Percentiles rank a stretch among this genome's conserved stretches.
These are phyloP conservation scores for Xyliphius kryptos DNA, from an alignment of 2,113 vertebrate species.

Conservation along the genomic window DNA sequence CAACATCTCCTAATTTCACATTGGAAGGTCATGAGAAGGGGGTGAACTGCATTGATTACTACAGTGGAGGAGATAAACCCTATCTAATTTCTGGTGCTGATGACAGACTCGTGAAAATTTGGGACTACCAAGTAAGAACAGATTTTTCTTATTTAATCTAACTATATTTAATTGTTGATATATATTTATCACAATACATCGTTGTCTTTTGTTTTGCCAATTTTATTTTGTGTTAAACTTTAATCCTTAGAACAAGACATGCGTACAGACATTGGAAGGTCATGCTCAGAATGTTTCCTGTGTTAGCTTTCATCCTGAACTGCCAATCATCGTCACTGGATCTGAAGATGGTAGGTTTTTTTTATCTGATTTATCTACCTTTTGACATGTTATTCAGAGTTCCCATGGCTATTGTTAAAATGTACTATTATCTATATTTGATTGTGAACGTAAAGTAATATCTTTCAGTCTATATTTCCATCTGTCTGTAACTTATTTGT, in stretches of 20 bases:
- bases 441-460: too few relatives aligned
- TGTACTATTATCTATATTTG: too few relatives aligned
- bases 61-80: constrained; percentile 96
- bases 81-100: constrained; percentile 98
- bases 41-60: constrained; percentile 97
- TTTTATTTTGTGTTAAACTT: not conserved
- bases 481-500: too few relatives aligned
- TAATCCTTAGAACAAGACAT: constrained; percentile 86
- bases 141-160: not conserved
- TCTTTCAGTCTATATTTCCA: too few relatives aligned
- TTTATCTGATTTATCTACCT: not conserved
- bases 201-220: not conserved
- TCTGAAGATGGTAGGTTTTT: constrained; percentile 90
- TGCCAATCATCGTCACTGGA: constrained; percentile 96
- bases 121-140: constrained; percentile 89
- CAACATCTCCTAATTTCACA: constrained; percentile 95
- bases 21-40: constrained; percentile 97
- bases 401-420: too few relatives aligned
- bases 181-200: not conserved
- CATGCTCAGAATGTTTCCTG: constrained; percentile 97
- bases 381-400: too few relatives aligned
- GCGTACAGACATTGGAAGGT: constrained; percentile 93
- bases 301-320: constrained; percentile 94
- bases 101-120: constrained; percentile 96
- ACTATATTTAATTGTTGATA: not conserved